Base-by-base conservation (phyloP, 2,797 vertebrate genomes). In the Centroberyx gerrardi region DNA sequence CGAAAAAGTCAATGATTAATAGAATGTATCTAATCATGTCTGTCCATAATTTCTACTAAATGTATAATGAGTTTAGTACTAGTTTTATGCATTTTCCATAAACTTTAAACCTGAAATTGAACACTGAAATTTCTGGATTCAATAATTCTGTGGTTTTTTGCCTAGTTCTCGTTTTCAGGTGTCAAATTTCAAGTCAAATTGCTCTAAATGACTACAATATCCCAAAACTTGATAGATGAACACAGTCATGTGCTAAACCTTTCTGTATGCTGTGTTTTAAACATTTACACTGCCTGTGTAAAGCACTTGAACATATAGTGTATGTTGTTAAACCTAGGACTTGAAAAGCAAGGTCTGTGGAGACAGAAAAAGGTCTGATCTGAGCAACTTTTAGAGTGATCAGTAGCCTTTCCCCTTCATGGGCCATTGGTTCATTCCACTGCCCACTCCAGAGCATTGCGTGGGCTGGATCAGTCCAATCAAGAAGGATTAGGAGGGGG, bases 391-490 rank as follows among this genome's bases (percentile, higher is more conserved):
- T 71, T 51, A 66, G 27, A 58, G 51, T 68, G 72, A 85, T 81
- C 62, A 76, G 78, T 68, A 68, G 78, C 46, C 0, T 28, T 40
- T 74, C 56, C 70, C 80, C 56, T 77, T 82, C 13, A 17, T 68
- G 58, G 58, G 61, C 64, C 10, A 8, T 12, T 54, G 76, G 63
- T 67, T 80, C 9, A 72, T 62, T 75, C 80, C 65, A 74, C 42
- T n/a, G 63, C 68, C 78, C 63, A 78, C 58, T 52, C 56, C 74
- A 85, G 79, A 76, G 68, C 59, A 15, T 48, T 42, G 56, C 62
- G 63, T 27, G 36, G 42, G 44, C 51, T 63, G 68, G 81, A 89
- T 88, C 85, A 90, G 81, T 87, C 83, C 80, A 91, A 67, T 86
- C 68, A 8, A 54, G 67, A 38, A 52, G 55, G 82, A 88, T 86